Conservation (phyloP, 2,888 invertebrate genomes). For the Agapostemon virescens region DNA sequence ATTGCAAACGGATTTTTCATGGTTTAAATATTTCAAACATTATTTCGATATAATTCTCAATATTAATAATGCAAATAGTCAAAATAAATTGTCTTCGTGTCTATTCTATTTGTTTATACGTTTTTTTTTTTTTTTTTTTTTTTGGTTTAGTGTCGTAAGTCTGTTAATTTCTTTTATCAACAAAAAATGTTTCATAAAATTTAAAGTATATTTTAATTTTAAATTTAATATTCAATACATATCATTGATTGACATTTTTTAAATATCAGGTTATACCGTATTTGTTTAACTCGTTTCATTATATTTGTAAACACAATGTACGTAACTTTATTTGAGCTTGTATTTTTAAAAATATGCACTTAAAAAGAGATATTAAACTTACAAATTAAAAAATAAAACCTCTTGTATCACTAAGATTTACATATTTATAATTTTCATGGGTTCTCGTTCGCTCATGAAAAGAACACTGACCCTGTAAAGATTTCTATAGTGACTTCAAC, state of each 20-base stretch:
- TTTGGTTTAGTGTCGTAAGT: neutral
- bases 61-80: neutral
- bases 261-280: neutral
- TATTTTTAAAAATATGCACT: neutral
- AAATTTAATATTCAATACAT: neutral
- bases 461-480: neutral
- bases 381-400: neutral
- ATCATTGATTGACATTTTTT: neutral
- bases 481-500: neutral
- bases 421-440: neutral
- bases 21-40: neutral
- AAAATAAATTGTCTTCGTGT: neutral
- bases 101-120: neutral
- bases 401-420: neutral
- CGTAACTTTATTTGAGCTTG: neutral
- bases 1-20: neutral
- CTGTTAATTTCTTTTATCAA: neutral
- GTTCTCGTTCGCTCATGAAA: neutral
- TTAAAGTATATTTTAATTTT: neutral
- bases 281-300: neutral
- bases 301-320: neutral
- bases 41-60: conserved; percentile 64
- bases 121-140: too few species aligned
- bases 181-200: neutral
- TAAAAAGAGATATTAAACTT: neutral